Base-by-base conservation (phyloP, 2,888 invertebrate genomes). In the Dugesia japonica region DNA sequence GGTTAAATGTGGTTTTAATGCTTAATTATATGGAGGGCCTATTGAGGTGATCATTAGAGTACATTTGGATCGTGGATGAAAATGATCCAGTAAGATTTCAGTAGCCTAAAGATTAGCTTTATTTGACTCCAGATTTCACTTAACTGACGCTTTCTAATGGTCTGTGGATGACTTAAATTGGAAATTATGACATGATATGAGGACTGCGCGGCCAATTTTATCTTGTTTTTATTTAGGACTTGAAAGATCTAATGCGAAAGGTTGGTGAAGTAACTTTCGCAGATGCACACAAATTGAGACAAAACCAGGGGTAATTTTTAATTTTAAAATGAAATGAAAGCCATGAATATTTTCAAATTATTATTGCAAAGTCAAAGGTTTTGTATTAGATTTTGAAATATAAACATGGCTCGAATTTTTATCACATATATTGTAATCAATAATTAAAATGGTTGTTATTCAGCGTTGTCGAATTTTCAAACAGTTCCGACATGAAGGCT, bases 261-360 rank as follows among this genome's bases (percentile, higher is more conserved):
- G 94, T 94, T 81, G 97, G 97, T 79, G 98, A 98, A 87, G 97
- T 98, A 1, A 97, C 95, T 31, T 98, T 94, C 85, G 97, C 98
- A 81, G 98, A 90, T 86, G 98, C 97, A 23, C 97, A 98, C 84
- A 94, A 94, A 84, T 91, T 92, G 82, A 90, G 91, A 80, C 89
- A 91, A 81, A 95, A 95, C 86, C 86, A 86, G 81, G 86, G 86
- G 86, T 86, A 79, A 80, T 84, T 31, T 31, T 4, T 31, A 7
- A n/a, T n/a, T n/a, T n/a, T n/a, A n/a, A n/a, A n/a, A n/a, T n/a
- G n/a, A n/a, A n/a, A n/a, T n/a, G n/a, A n/a, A n/a, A n/a, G n/a
- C n/a, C n/a, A n/a, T n/a, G n/a, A n/a, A n/a, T n/a, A n/a, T n/a
- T n/a, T n/a, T n/a, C n/a, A n/a, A n/a, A n/a, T n/a, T n/a, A n/a